A percentile compares a stretch with the other conserved stretches of the same genome.
These are phyloP conservation scores for Poecile atricapillus DNA, from an alignment of 2,113 vertebrate genomes.

Conservation along the genomic window DNA sequence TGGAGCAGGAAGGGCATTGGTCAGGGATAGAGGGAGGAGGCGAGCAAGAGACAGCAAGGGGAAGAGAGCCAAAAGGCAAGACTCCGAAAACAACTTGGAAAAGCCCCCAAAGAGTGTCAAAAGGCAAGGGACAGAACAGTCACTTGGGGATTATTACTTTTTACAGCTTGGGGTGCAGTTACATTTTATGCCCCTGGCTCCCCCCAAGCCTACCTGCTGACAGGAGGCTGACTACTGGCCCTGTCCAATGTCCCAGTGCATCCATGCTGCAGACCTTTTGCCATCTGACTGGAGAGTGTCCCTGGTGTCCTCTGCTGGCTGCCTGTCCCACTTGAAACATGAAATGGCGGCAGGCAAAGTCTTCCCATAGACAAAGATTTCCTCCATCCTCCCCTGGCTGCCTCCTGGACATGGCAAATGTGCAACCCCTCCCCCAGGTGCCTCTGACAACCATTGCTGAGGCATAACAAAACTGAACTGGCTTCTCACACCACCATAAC, in stretches of 20 bases:
- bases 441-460: neutral
- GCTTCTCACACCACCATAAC: neutral
- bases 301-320: too few relatives aligned
- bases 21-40: neutral
- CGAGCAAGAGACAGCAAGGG: neutral
- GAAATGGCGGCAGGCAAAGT: too few relatives aligned
- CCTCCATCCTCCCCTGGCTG: too few relatives aligned
- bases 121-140: too few relatives aligned
- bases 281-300: neutral
- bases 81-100: neutral
- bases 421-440: neutral
- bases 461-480: neutral
- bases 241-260: neutral
- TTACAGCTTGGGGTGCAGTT: too few relatives aligned
- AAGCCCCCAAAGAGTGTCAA: neutral
- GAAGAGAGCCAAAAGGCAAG: neutral
- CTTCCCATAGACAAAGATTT: neutral
- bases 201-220: too few relatives aligned
- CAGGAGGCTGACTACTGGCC: neutral
- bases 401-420: neutral
- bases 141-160: too few relatives aligned
- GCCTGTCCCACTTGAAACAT: too few relatives aligned
- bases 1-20: accelerated
- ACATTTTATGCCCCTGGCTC: neutral
- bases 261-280: too few relatives aligned